These are phyloP conservation scores for Dendrolimus pini DNA, from an alignment of 2,888 invertebrate species.

Conservation along the genomic window DNA sequence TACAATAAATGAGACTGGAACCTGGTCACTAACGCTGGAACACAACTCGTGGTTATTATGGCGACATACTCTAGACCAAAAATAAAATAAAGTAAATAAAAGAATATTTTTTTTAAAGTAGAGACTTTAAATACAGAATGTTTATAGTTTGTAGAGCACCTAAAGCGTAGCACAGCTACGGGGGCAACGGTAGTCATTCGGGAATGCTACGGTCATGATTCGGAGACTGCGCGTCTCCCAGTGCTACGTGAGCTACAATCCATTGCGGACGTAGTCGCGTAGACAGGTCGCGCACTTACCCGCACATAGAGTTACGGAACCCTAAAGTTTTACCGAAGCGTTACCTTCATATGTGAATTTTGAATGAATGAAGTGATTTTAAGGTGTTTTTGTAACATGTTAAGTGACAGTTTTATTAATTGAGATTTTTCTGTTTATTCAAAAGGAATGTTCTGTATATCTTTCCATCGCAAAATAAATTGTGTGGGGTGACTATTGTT, in stretches of 20 bases:
- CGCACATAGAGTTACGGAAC: not conserved
- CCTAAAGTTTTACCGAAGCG: not conserved
- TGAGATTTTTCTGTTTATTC: not conserved
- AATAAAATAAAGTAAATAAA: no score
- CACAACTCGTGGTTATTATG: no score
- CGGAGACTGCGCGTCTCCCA: constrained; percentile 67
- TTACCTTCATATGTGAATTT: not conserved
- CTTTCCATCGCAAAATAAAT: not conserved
- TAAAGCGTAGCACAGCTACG: constrained; percentile 2
- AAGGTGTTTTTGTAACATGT: not conserved
- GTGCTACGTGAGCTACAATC: constrained; percentile 41
- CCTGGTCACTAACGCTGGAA: no score
- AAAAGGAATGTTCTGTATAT: not conserved
- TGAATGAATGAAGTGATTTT: not conserved
- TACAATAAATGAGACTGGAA: no score
- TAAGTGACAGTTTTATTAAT: not conserved
- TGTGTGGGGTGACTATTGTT: not conserved
- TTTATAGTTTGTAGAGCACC: no score
- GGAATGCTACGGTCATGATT: constrained; percentile 36
- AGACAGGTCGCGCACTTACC: constrained; percentile 20
- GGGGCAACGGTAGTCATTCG: constrained; percentile 30
- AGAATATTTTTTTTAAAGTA: no score
- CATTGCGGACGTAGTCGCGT: constrained; percentile 30
- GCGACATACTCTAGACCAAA: no score
- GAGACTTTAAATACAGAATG: no score